Evolutionary conservation across 1,140 invertebrate species (phyloP).

Genomic region (Heliconius melpomene): DNA sequence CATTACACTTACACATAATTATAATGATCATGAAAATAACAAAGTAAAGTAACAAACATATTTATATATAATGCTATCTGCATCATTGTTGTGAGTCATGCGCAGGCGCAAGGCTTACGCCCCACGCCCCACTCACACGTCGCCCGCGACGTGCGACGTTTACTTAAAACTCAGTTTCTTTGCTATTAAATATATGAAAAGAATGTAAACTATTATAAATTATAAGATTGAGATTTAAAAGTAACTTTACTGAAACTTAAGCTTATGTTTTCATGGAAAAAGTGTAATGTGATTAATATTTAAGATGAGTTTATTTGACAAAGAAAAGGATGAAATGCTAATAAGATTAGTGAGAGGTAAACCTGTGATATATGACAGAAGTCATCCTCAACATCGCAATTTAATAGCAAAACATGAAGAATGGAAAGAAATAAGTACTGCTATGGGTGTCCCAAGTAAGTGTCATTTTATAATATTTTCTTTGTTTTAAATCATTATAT

Average conservation of each 20-base stretch:
- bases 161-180: background rate
- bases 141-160: conserved; percentile 1
- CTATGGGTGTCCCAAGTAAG: background rate
- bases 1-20: too few species aligned
- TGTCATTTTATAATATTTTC: background rate
- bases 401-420: background rate
- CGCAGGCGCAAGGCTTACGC: background rate
- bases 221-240: background rate
- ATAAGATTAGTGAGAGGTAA: background rate
- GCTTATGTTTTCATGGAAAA: background rate
- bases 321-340: background rate
- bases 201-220: background rate
- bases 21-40: background rate
- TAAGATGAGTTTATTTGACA: background rate
- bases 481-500: background rate
- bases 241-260: too few species aligned
- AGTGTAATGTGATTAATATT: background rate
- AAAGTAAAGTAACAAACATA: background rate
- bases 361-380: background rate
- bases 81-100: background rate
- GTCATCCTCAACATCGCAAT: conserved; percentile 2
- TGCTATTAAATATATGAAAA: background rate
- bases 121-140: background rate
- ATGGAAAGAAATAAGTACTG: background rate
- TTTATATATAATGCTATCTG: background rate